phyloP scores from a whole-genome alignment of 2,888 invertebrate genomes.

The Spilosoma lubricipeda region DNA sequence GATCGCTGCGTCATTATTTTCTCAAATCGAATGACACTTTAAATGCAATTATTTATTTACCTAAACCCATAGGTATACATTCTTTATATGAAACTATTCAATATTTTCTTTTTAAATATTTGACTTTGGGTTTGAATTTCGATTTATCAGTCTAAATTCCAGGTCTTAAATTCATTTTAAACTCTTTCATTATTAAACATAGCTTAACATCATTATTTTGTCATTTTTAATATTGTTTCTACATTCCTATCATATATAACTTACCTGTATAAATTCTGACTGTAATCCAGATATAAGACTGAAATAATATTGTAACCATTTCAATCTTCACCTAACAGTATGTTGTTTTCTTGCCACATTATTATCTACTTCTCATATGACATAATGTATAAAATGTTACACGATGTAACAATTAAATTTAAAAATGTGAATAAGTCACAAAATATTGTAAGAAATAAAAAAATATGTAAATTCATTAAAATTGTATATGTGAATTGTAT shows the following conservation, averaged over 20 bases:
- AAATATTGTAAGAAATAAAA: slow-evolving; percentile 6
- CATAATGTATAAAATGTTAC: slow-evolving; percentile 1
- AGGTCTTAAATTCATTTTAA: neutral
- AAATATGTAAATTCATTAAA: slow-evolving; percentile 18
- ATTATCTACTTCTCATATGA: neutral
- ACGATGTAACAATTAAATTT: neutral
- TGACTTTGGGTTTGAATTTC: neutral
- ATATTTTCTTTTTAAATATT: neutral
- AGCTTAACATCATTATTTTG: neutral
- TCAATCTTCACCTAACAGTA: neutral
- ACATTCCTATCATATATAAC: slow-evolving; percentile 14
- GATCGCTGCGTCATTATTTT: too few species aligned
- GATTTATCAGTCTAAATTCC: neutral
- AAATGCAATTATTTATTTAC: neutral
- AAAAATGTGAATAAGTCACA: slow-evolving; percentile 2
- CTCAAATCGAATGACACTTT: neutral
- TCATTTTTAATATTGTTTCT: neutral
- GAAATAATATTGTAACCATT: slow-evolving; percentile 11
- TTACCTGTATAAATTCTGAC: neutral
- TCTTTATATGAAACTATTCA: neutral
- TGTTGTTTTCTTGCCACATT: neutral
- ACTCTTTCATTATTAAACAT: neutral
- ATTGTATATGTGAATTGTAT: slow-evolving; percentile 23
- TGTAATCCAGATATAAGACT: slow-evolving; percentile 20
- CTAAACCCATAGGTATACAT: neutral